Conservation (phyloP, 2,113 vertebrate species). For the Chitala chitala region DNA sequence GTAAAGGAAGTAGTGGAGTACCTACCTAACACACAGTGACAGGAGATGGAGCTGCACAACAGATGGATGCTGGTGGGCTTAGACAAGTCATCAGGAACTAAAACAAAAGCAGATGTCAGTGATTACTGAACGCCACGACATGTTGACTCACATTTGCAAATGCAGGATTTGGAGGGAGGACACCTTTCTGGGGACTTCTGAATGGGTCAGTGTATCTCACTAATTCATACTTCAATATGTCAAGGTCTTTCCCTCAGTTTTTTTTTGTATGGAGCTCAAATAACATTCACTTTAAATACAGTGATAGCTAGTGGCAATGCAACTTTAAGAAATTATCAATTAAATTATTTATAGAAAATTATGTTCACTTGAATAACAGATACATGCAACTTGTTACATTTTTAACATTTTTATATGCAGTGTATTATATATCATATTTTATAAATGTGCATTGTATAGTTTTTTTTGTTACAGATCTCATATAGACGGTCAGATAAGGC, state of each 20-base stretch:
- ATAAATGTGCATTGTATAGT: not conserved
- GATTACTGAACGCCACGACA: conserved; percentile 10
- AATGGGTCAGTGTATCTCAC: not conserved
- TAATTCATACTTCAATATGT: not conserved
- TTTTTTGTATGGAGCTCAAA: too few species aligned
- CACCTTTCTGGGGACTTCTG: too few species aligned
- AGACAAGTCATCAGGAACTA: conserved; percentile 2
- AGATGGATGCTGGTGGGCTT: conserved; percentile 18
- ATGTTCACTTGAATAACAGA: too few species aligned
- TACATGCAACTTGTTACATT: too few species aligned
- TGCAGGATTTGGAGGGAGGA: not conserved
- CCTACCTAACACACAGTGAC: conserved; percentile 2
- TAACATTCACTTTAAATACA: too few species aligned
- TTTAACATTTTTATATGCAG: too few species aligned
- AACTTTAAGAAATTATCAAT: too few species aligned
- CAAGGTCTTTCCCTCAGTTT: too few species aligned
- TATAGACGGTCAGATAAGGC: not conserved
- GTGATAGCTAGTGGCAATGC: too few species aligned
- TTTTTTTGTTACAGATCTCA: not conserved
- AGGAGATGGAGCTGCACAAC: not conserved
- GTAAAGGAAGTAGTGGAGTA: not conserved
- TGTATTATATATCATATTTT: not conserved
- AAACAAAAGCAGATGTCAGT: conserved; percentile 19
- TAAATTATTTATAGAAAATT: too few species aligned
- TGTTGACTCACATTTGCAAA: not conserved